Evolutionary conservation across 2,888 invertebrate genomes (phyloP).

Genomic region (Ochropacha duplaris): DNA sequence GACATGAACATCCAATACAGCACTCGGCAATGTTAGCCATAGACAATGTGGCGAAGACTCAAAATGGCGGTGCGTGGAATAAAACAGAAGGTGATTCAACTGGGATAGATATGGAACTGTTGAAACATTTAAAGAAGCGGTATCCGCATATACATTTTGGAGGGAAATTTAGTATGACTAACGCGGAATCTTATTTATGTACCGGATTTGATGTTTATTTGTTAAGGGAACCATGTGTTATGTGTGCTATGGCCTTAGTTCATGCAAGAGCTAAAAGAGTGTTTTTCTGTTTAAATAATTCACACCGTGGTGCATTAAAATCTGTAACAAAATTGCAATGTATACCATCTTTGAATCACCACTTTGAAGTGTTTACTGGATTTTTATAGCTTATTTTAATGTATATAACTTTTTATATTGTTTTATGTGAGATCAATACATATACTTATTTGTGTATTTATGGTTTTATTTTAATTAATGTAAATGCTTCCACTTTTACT

Average conservation of each 20-base stretch:
- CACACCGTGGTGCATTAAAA: constrained; percentile 86
- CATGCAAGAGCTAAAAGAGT: constrained; percentile 94
- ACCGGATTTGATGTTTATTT: constrained; percentile 94
- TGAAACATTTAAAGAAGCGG: constrained; percentile 54
- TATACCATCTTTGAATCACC: constrained; percentile 92
- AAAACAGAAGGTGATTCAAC: constrained; percentile 19
- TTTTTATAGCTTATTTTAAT: constrained; percentile 56
- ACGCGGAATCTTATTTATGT: constrained; percentile 86
- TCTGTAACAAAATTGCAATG: constrained; percentile 89
- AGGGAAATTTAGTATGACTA: constrained; percentile 60
- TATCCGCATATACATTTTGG: constrained; percentile 71
- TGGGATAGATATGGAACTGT: constrained; percentile 70
- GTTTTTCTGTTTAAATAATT: constrained; percentile 86
- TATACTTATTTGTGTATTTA: background rate
- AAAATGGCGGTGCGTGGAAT: constrained; percentile 90
- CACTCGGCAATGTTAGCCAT: constrained; percentile 94
- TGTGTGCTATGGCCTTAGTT: constrained; percentile 97
- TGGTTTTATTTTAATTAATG: background rate
- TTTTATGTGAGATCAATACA: background rate
- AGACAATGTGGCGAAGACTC: constrained; percentile 92
- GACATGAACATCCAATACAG: constrained; percentile 86
- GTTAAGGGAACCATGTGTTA: constrained; percentile 93
- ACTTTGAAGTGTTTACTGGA: constrained; percentile 92
- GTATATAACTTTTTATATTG: background rate
- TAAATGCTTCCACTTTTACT: too few relatives aligned